These are phyloP conservation scores for Berghia stephanieae DNA, from an alignment of 1,140 invertebrate genomes.

Conservation along the genomic window DNA sequence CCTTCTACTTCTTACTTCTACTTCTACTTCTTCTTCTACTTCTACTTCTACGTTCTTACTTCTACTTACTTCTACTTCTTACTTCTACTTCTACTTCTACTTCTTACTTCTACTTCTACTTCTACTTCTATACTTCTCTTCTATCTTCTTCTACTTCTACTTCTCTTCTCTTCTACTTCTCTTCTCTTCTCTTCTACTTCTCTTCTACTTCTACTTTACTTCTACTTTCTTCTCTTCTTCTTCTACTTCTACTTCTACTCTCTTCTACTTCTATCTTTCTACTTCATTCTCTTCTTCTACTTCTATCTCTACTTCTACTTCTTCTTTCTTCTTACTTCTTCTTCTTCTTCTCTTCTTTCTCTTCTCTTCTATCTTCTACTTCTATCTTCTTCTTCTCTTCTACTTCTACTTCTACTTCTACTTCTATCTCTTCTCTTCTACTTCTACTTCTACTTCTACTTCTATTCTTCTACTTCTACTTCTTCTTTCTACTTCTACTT, in stretches of 20 bases:
- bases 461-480: not conserved
- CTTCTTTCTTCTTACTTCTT: not conserved
- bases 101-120: not conserved
- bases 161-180: too few relatives aligned
- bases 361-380: not conserved
- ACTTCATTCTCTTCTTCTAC: not conserved
- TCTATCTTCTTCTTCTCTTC: not conserved
- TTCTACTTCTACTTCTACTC: not conserved
- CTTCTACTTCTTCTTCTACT: not conserved
- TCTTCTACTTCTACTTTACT: too few relatives aligned
- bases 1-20: not conserved
- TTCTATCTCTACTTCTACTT: not conserved
- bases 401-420: not conserved
- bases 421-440: not conserved
- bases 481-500: not conserved
- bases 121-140: not conserved
- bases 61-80: not conserved
- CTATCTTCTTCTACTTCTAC: too few relatives aligned
- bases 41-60: too few relatives aligned
- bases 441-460: not conserved
- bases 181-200: too few relatives aligned
- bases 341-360: not conserved
- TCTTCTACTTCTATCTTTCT: not conserved
- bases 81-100: not conserved
- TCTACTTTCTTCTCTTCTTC: too few relatives aligned